These are phyloP conservation scores for Diabrotica balteata DNA, from an alignment of 2,888 invertebrate genomes.

Conservation along the genomic window DNA sequence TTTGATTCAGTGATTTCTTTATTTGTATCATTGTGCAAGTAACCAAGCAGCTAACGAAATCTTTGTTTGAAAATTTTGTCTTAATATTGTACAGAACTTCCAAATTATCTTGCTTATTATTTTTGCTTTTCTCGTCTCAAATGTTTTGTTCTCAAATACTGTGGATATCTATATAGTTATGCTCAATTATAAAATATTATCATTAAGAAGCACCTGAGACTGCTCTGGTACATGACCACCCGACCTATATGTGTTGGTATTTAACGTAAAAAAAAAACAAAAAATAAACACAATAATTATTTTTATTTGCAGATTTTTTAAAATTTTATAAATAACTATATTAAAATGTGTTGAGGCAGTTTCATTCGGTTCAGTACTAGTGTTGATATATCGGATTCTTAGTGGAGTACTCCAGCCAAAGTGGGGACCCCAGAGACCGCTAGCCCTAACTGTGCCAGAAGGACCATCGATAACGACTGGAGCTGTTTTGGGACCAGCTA, in stretches of 20 bases:
- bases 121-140: no score
- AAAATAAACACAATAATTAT: not conserved
- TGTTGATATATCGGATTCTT: not conserved
- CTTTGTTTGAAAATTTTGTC: no score
- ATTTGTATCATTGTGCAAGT: no score
- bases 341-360: conserved; percentile 22
- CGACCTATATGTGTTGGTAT: no score
- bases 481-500: conserved; percentile 49
- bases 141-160: no score
- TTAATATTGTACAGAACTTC: no score
- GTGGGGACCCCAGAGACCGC: conserved; percentile 56
- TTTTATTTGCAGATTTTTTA: not conserved
- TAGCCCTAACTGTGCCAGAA: conserved; percentile 51
- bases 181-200: no score
- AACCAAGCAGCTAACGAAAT: no score
- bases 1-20: no score
- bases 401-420: conserved; percentile 42
- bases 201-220: no score
- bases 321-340: not conserved
- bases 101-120: no score
- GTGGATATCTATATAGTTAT: no score
- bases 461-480: conserved; percentile 51
- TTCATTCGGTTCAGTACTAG: conserved; percentile 13
- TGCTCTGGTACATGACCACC: not conserved
- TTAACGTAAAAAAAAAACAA: not conserved